phyloP scores from a whole-genome alignment of 2,888 invertebrate genomes.

The Stegana nigrithorax region DNA sequence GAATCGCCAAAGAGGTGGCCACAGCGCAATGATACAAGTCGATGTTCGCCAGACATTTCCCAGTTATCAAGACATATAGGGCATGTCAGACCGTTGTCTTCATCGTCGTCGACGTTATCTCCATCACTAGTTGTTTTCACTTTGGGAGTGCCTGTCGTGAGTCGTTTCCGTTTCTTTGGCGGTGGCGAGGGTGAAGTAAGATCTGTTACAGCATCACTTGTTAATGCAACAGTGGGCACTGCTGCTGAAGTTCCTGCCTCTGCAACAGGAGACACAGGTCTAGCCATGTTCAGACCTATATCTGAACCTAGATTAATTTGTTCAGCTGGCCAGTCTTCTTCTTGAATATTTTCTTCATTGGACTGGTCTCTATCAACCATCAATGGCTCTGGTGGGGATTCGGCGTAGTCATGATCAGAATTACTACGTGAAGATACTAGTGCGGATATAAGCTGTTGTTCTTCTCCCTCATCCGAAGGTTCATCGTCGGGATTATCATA shows the following conservation, averaged over 20 bases:
- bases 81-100: conserved; percentile 80
- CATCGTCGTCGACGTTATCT: conserved; percentile 69
- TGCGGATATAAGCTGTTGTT: neutral
- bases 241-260: neutral
- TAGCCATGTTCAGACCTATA: too few relatives aligned
- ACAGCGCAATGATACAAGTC: conserved; percentile 87
- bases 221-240: neutral
- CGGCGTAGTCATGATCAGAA: conserved; percentile 5
- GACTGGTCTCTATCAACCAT: neutral
- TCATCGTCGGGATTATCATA: neutral
- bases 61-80: conserved; percentile 91
- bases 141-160: conserved; percentile 40
- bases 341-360: neutral
- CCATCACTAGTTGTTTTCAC: conserved; percentile 62
- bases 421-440: neutral
- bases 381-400: neutral
- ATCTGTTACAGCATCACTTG: conserved; percentile 25
- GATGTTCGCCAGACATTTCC: conserved; percentile 87
- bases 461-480: neutral
- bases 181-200: conserved; percentile 52
- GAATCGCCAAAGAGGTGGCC: conserved; percentile 91
- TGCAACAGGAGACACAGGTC: too few relatives aligned
- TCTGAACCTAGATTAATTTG: neutral
- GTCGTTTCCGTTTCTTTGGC: conserved; percentile 62
- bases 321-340: neutral